phyloP scores from a whole-genome alignment of 30 jellyfish, hydroid and myxozoan genomes.

The Sanderia malayensis region DNA sequence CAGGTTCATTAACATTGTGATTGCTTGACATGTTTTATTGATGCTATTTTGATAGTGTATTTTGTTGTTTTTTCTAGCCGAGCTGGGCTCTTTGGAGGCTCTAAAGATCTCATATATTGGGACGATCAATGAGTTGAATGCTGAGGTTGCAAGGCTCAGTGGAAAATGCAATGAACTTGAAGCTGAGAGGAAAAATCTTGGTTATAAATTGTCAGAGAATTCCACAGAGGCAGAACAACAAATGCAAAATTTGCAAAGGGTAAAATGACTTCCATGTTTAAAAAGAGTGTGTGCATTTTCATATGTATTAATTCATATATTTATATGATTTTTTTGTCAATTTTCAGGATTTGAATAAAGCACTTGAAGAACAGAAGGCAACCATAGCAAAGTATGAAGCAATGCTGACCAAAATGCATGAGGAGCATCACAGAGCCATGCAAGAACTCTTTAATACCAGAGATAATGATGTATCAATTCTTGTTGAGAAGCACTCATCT shows the following conservation, averaged over 20 bases:
- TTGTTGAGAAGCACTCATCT: neutral
- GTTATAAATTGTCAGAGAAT: conserved; percentile 39
- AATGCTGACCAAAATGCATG: conserved; percentile 6
- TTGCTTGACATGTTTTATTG: neutral
- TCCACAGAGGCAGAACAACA: conserved; percentile 55
- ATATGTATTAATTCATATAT: too few species aligned
- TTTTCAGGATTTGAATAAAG: conserved; percentile 36
- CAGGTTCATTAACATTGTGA: neutral
- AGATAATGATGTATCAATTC: conserved; percentile 11
- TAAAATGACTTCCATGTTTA: neutral
- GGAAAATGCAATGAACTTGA: conserved; percentile 50
- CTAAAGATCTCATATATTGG: conserved; percentile 19
- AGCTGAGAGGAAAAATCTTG: conserved; percentile 58
- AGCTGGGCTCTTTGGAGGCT: conserved; percentile 62
- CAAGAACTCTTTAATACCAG: neutral
- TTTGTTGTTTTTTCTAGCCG: conserved; percentile 27
- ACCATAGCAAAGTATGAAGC: conserved; percentile 14
- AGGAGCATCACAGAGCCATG: conserved; percentile 9
- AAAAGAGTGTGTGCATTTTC: too few species aligned
- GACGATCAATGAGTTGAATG: conserved; percentile 7
- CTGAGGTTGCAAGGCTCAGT: conserved; percentile 35
- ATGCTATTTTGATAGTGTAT: neutral
- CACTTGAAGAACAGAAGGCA: conserved; percentile 40
- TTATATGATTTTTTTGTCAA: too few species aligned
- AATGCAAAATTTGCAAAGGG: conserved; percentile 34